phyloP scores from a whole-genome alignment of 2,113 vertebrate species.

The Archocentrus centrarchus region DNA sequence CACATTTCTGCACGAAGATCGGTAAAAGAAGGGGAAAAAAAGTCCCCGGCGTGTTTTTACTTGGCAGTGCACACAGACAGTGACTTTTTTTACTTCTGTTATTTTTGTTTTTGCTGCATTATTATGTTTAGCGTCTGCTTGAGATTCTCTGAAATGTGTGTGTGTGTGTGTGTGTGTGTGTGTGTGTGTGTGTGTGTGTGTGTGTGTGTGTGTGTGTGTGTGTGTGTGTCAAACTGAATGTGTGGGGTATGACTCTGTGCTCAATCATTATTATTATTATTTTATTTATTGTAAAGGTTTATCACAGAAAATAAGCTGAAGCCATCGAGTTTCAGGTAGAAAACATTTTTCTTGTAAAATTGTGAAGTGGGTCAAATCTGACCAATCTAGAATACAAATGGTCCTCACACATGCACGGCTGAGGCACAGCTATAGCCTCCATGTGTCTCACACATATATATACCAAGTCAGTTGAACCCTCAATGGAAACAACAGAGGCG shows the following conservation, averaged over 20 bases:
- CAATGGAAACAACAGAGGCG: neutral
- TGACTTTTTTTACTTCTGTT: neutral
- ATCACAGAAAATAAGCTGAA: no score
- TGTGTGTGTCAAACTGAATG: no score
- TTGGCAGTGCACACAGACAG: neutral
- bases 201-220: no score
- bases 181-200: no score
- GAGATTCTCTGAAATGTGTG: neutral
- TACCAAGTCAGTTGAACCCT: neutral
- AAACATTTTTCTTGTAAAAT: no score
- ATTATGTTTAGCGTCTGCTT: neutral
- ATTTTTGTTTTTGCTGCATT: neutral
- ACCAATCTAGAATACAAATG: no score
- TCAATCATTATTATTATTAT: no score
- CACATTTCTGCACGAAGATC: fast-evolving
- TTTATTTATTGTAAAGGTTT: no score
- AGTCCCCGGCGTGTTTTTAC: neutral
- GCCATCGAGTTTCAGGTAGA: no score
- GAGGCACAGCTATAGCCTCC: neutral
- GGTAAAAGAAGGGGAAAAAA: neutral
- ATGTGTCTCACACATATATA: neutral
- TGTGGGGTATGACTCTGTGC: no score
- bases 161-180: no score
- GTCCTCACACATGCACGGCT: neutral
- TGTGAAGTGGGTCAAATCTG: no score